Conservation (phyloP, 2,797 vertebrate genomes). For the Fistularia tabacaria region DNA sequence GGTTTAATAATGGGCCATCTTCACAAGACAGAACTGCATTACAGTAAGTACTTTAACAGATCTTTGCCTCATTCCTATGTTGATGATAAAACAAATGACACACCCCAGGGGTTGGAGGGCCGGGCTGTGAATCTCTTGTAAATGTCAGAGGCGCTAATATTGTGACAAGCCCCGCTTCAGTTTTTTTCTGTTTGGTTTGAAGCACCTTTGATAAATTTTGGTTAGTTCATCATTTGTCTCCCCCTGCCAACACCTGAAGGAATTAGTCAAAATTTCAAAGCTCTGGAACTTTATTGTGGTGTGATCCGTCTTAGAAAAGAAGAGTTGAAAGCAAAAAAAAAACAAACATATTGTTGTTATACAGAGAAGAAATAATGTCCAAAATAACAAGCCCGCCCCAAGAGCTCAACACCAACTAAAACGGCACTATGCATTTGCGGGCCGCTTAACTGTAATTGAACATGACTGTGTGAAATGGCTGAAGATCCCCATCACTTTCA, state of each 20-base stretch:
- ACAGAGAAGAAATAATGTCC: no score
- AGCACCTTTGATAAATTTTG: constrained; percentile 50
- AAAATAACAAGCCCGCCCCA: no score
- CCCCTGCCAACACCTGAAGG: constrained; percentile 5
- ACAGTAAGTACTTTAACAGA: constrained; percentile 23
- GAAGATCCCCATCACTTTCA: constrained; percentile 8
- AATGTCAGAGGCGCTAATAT: constrained; percentile 64
- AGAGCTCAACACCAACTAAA: no score
- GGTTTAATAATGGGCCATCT: constrained; percentile 38
- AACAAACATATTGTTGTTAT: neutral
- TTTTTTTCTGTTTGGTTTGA: constrained; percentile 43
- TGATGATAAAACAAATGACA: constrained; percentile 51
- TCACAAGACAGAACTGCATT: constrained; percentile 21
- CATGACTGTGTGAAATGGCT: constrained; percentile 17
- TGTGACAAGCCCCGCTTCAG: constrained; percentile 44
- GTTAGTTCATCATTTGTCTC: constrained; percentile 17
- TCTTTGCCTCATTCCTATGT: constrained; percentile 32
- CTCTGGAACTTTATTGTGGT: no score
- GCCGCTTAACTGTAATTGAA: constrained; percentile 14
- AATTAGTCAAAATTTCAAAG: no score
- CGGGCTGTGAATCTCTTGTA: constrained; percentile 46
- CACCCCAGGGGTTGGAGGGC: constrained; percentile 26
- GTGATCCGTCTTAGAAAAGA: constrained; percentile 16
- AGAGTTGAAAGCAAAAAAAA: constrained; percentile 21
- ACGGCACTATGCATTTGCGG: neutral